A percentile compares a stretch with the other conserved stretches of the same genome.
Conservation (phyloP, 2,113 vertebrate species). For the Scortum barcoo region DNA sequence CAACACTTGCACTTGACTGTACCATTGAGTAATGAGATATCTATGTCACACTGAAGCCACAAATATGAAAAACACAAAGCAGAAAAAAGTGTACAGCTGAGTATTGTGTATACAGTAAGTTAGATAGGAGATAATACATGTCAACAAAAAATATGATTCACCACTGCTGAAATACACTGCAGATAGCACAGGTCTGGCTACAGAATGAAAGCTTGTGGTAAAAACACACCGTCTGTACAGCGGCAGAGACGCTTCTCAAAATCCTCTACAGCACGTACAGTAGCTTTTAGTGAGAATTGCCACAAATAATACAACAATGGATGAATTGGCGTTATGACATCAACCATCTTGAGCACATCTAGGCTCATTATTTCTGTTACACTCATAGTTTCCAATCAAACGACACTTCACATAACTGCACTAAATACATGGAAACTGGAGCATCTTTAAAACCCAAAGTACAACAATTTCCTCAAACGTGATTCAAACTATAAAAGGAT, state of each 20-base stretch:
- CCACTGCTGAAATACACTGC: conserved; percentile 17
- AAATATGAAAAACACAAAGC: conserved; percentile 67
- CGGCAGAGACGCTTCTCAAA: not conserved
- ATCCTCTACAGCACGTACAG: conserved; percentile 4
- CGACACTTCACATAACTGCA: conserved; percentile 53
- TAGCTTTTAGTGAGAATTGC: conserved; percentile 18
- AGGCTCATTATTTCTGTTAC: conserved; percentile 36
- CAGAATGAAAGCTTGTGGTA: conserved; percentile 17
- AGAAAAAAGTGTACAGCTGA: conserved; percentile 39
- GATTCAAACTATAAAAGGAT: conserved; percentile 11
- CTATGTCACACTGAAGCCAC: conserved; percentile 61
- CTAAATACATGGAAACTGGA: conserved; percentile 37
- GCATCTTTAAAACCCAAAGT: not conserved
- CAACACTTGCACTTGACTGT: conserved; percentile 65
- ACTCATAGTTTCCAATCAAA: conserved; percentile 37
- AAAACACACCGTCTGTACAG: conserved; percentile 2
- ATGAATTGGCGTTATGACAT: conserved; percentile 20
- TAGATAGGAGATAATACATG: conserved; percentile 40
- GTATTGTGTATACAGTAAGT: conserved; percentile 30
- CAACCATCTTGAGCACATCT: conserved; percentile 41
- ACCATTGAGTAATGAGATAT: conserved; percentile 66
- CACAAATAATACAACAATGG: conserved; percentile 22
- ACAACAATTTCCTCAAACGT: conserved; percentile 3
- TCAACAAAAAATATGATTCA: conserved; percentile 45
- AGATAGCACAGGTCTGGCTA: conserved; percentile 1